Conservation (phyloP, 64 coral and sea anemone genomes). For the Stichodactyla mertensii region DNA sequence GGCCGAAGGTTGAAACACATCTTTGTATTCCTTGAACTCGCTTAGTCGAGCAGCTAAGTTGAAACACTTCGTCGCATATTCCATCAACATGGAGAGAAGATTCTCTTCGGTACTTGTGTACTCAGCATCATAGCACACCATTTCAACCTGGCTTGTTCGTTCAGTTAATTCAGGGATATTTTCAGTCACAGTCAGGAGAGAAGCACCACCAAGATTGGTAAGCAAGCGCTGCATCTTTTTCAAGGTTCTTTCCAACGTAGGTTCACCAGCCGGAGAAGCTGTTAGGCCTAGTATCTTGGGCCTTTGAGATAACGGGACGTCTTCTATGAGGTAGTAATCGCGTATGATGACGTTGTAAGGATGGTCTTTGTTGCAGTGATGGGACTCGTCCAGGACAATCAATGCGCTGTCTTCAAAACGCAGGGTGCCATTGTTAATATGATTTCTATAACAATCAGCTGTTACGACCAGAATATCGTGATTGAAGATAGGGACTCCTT, state of each 20-base stretch:
- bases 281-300: conserved; percentile 80
- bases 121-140: conserved; percentile 48
- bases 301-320: conserved; percentile 24
- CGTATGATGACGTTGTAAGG: conserved; percentile 86
- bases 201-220: conserved; percentile 64
- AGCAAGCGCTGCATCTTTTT: conserved; percentile 72
- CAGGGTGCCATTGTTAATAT: conserved; percentile 76
- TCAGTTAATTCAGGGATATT: conserved; percentile 41
- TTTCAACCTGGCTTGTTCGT: conserved; percentile 51
- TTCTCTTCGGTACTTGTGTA: conserved; percentile 53
- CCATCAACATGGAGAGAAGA: conserved; percentile 34
- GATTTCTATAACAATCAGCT: conserved; percentile 80
- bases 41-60: conserved; percentile 76
- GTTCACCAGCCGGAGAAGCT: conserved; percentile 84
- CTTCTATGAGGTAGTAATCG: conserved; percentile 64
- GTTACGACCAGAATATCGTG: conserved; percentile 88
- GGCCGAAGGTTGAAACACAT: conserved; percentile 83
- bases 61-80: conserved; percentile 83
- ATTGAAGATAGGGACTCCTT: conserved; percentile 64
- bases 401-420: conserved; percentile 73
- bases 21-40: conserved; percentile 89
- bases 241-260: conserved; percentile 70
- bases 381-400: conserved; percentile 83
- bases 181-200: conserved; percentile 55
- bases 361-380: conserved; percentile 95